Evolutionary conservation across 1,140 invertebrate genomes (phyloP), one percentile per base, ranked within the genome.

Genomic region (Atopsyche davidsoni): DNA sequence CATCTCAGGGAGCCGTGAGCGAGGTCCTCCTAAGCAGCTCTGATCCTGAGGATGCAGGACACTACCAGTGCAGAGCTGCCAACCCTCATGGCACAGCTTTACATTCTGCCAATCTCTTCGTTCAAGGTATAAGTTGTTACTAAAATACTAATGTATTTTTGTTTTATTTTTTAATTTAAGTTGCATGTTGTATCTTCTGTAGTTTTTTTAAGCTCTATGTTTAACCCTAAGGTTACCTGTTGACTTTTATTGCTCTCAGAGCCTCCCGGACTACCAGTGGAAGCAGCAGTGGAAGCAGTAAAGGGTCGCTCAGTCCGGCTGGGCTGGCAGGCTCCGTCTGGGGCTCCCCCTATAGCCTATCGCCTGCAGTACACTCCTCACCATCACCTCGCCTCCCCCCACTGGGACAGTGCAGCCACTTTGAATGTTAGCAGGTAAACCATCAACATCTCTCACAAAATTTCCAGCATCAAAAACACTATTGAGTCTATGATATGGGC

Each of bases 1-100:
- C 55, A 2, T 23, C 38, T 1, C 22, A 28, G 18, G 55, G 55
- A 38, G 50, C 55, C 28, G 46, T 51, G 4, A 57, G 55, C 23
- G 55, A 57, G 17, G 46, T 57, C 11, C 24, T 57, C 9, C 22
- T 57, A 2, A 43, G 50, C 9, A 57, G 46, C 25, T 50, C 50
- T 0, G 31, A 50, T 11, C 23, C 44, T 13, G 42, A 79, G 51
- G 87, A 91, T 65, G 85, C 86, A 0, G 86, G 83, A 0, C 74
- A 81, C 16, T 91, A 89, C 65, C 79, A 80, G 24, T 92, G 89
- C 63, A 75, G 77, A 1, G 86, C 86, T 0, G 78, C 79, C 53
- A 91, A 92, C 65, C 76, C 77, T 1, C 86, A 81, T 60, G 88
- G 88, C 1, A 77, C 79, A 24, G 86, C 86, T 56, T 81, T 84